Conservation (phyloP, 1,140 invertebrate species). For the Ctenoplectra terminalis region DNA sequence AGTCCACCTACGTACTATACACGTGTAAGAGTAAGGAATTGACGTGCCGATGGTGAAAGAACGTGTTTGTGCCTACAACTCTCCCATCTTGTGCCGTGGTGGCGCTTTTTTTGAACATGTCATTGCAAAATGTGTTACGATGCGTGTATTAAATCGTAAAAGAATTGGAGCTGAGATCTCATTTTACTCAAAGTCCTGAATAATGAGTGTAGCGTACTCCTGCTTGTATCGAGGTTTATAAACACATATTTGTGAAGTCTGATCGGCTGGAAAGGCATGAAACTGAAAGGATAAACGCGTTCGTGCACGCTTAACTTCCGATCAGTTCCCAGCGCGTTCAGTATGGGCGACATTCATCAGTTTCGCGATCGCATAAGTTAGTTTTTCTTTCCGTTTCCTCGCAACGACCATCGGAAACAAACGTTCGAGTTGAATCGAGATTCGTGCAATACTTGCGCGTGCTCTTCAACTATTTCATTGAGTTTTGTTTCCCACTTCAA, state of each 20-base stretch:
- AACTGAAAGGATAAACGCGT: conserved; percentile 54
- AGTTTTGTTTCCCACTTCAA: background rate
- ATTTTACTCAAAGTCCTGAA: conserved; percentile 57
- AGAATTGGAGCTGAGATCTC: conserved; percentile 63
- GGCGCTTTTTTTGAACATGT: conserved; percentile 39
- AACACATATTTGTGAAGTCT: conserved; percentile 36
- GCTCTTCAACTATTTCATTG: background rate
- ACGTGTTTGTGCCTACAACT: conserved; percentile 70
- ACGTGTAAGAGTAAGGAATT: conserved; percentile 57
- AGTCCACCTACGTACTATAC: conserved; percentile 8
- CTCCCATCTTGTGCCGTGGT: conserved; percentile 52
- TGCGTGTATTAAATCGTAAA: conserved; percentile 55
- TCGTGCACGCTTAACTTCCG: background rate
- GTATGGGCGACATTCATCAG: background rate
- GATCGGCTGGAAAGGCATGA: conserved; percentile 61
- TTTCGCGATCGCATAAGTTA: background rate
- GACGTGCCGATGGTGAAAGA: conserved; percentile 67
- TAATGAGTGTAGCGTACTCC: conserved; percentile 54
- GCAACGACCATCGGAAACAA: background rate
- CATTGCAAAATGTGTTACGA: conserved; percentile 40
- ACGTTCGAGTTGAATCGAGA: background rate
- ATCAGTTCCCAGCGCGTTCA: background rate
- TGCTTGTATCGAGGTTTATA: conserved; percentile 46
- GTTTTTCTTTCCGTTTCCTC: background rate
- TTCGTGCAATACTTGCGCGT: background rate